A percentile compares a stretch with the other conserved stretches of the same genome.
Evolutionary conservation across 2,888 invertebrate genomes (phyloP).

Genomic region (Imbricaverruca yamaguchii): DNA sequence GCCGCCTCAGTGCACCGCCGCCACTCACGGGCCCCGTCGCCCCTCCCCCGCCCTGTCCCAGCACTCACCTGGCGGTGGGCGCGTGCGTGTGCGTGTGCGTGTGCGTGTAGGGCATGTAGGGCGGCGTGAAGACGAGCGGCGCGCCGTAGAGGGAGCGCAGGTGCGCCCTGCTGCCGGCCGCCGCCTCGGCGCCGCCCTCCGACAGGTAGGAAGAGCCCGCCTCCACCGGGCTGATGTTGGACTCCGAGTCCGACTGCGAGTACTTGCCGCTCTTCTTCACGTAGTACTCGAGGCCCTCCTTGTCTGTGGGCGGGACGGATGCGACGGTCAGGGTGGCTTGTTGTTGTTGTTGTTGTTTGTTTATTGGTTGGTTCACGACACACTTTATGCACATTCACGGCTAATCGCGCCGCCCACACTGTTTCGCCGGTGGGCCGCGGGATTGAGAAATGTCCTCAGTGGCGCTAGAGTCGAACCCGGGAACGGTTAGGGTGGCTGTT

Average conservation of each 20-base stretch:
- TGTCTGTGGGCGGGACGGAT: slow-evolving; percentile 33
- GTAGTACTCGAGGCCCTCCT: slow-evolving; percentile 54
- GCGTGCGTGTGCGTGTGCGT: slow-evolving; percentile 15
- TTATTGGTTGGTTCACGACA: too few relatives aligned
- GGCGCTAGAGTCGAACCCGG: too few relatives aligned
- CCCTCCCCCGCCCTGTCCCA: too few relatives aligned
- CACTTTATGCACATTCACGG: too few relatives aligned
- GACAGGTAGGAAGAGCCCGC: slow-evolving; percentile 26
- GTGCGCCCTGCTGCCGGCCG: neutral
- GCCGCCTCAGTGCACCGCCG: too few relatives aligned
- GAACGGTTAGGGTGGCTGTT: too few relatives aligned
- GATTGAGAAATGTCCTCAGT: too few relatives aligned
- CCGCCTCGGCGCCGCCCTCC: neutral
- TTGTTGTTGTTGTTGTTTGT: too few relatives aligned
- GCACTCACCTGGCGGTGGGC: neutral
- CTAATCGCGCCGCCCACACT: too few relatives aligned
- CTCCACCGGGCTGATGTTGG: slow-evolving; percentile 38
- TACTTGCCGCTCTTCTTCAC: slow-evolving; percentile 42
- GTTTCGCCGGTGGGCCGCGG: too few relatives aligned
- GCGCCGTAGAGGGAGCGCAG: slow-evolving; percentile 1
- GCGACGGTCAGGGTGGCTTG: neutral
- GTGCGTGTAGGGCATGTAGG: slow-evolving; percentile 18
- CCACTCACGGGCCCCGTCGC: too few relatives aligned
- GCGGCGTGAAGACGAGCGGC: neutral
- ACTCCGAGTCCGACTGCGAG: slow-evolving; percentile 48